Evolutionary conservation across 2,888 invertebrate genomes (phyloP).

Genomic region (Slavum lentiscoides): DNA sequence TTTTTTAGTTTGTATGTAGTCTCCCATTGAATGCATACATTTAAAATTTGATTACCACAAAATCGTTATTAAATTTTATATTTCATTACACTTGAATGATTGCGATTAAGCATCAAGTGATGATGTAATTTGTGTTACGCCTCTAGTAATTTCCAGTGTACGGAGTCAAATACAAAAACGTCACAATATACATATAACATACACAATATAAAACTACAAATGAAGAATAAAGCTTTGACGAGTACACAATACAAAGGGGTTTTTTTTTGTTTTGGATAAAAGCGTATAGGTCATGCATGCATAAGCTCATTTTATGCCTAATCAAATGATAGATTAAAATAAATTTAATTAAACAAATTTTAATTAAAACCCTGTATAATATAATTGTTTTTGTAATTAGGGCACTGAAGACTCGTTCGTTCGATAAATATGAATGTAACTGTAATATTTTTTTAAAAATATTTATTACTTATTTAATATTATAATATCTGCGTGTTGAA

Average conservation of each 20-base stretch:
- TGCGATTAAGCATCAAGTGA: constrained; percentile 18
- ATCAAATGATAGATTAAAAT: constrained; percentile 22
- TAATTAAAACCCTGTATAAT: not conserved
- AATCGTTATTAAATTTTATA: constrained; percentile 6
- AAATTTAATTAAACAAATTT: constrained; percentile 12
- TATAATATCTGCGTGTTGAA: not conserved
- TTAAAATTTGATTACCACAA: not conserved
- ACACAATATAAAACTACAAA: constrained; percentile 44
- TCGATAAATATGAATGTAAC: not conserved
- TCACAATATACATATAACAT: constrained; percentile 41
- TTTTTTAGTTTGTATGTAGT: not conserved
- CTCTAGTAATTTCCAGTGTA: constrained; percentile 27
- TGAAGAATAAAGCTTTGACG: constrained; percentile 53
- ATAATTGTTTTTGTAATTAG: constrained; percentile 2
- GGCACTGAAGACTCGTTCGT: not conserved
- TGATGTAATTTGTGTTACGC: constrained; percentile 28
- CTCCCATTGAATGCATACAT: not conserved
- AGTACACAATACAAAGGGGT: constrained; percentile 50
- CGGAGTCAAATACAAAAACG: constrained; percentile 26
- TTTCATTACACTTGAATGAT: constrained; percentile 18
- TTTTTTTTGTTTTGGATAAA: constrained; percentile 20
- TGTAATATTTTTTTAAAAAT: not conserved
- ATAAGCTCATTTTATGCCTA: constrained; percentile 40
- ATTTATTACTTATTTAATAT: not conserved
- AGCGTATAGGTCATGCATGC: constrained; percentile 52